Conservation (phyloP, 2,888 invertebrate genomes). For the Patella ulyssiponensis region DNA sequence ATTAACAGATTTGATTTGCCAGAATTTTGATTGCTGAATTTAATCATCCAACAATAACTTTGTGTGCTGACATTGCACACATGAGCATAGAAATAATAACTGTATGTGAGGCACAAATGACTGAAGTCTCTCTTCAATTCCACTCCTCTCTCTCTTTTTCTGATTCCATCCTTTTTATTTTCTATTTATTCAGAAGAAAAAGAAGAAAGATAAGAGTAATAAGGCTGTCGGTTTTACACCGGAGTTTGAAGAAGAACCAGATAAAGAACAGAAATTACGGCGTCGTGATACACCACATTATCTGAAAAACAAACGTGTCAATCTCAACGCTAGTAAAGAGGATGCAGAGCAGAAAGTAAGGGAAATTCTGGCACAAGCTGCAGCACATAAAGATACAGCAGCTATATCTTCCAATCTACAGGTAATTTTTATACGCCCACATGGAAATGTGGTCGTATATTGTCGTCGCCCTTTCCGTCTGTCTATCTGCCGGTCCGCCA, state of each 20-base stretch:
- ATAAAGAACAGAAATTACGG: constrained; percentile 76
- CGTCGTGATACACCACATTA: constrained; percentile 99
- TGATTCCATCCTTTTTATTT: background rate
- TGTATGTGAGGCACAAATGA: background rate
- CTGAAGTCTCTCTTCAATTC: background rate
- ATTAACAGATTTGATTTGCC: no score
- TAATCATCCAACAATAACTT: no score
- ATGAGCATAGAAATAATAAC: no score
- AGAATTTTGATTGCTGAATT: no score
- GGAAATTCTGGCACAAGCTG: constrained; percentile 61
- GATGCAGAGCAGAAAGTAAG: constrained; percentile 68
- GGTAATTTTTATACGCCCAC: no score
- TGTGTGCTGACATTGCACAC: no score
- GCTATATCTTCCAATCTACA: constrained; percentile 36
- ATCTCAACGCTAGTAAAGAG: constrained; percentile 67
- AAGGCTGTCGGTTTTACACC: constrained; percentile 61
- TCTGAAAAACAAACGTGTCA: constrained; percentile 97
- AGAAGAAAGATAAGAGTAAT: constrained; percentile 34
- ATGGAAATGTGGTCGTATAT: no score
- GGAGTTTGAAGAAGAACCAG: constrained; percentile 60
- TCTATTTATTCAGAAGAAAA: constrained; percentile 19
- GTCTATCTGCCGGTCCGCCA: no score
- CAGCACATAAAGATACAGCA: constrained; percentile 40
- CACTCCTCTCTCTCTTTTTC: background rate
- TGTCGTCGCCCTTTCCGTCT: no score